A percentile compares a stretch with the other conserved stretches of the same genome.
Conservation (phyloP, 2,113 vertebrate genomes). For the Panurus biarmicus region DNA sequence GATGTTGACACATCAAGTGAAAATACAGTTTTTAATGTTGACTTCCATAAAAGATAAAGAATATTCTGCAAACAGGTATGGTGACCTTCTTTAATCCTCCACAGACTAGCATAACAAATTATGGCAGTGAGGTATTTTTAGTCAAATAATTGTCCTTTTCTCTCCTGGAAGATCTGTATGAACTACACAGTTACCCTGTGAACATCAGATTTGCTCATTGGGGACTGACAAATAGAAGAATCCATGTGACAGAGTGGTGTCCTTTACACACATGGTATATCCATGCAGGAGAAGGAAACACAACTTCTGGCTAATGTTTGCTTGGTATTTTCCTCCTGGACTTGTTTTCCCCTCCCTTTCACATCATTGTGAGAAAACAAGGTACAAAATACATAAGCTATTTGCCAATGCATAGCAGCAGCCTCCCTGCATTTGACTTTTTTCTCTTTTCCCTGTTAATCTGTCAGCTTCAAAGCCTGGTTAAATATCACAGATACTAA, state of each 20-base stretch:
- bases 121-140: background rate
- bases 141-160: background rate
- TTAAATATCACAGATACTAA: slow-evolving; percentile 4
- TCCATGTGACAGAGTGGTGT: background rate
- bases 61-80: background rate
- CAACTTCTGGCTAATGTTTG: background rate
- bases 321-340: background rate
- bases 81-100: background rate
- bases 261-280: background rate
- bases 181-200: background rate
- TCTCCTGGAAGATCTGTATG: background rate
- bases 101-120: background rate
- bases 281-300: background rate
- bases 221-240: background rate
- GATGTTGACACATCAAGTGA: background rate
- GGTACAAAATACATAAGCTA: background rate
- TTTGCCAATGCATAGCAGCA: background rate
- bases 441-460: background rate
- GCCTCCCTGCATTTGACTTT: background rate
- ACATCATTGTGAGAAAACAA: background rate
- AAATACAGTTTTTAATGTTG: background rate
- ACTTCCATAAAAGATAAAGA: background rate
- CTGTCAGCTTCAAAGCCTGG: background rate
- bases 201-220: background rate
- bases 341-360: background rate